Evolutionary conservation across 1,140 invertebrate species (phyloP), one percentile per base, ranked within the genome.

Genomic region (Amyelois transitella): DNA sequence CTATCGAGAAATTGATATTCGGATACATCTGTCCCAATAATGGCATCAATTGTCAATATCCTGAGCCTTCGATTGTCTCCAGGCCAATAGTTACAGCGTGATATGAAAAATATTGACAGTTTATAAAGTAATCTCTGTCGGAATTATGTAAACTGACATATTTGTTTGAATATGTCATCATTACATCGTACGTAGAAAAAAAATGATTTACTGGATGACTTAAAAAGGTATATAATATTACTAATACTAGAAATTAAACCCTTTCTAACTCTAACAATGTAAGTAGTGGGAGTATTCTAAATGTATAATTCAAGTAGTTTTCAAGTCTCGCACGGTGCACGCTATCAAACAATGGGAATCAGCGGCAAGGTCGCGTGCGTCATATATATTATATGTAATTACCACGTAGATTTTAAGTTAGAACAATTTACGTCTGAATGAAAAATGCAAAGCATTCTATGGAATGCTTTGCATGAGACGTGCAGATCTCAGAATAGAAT

Each of bases 381-480:
- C 76, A 78, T 72, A 21, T 69, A 74, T 74, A 82, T 85, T 85
- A 85, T 69, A 67, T 64, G 64, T 81, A 77, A 77, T 81, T 84
- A 75, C 71, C 53, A 66, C 69, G 64, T 74, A 64, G 12, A 12
- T 38, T 4, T 12, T n/a, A 5, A 28, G 32, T 38, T 38, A 14
- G 32, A 38, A 38, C n/a, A 38, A 1, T 38, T 12, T 12, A 28
- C 32, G 12, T 5, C 1, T 1, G 12, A 38, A 38, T 14, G 6
- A 38, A 38, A 14, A 38, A n/a, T 14, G n/a, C n/a, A n/a, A n/a
- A n/a, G n/a, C n/a, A n/a, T n/a, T n/a, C n/a, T 38, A 14, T 38
- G 1, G 17, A 28, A 28, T 28, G 25, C 1, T 28, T 28, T 1
- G 7, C 25, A n/a, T 5, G 25, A 28, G 1, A 28, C 7, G 7